Evolutionary conservation across 2,113 vertebrate genomes (phyloP).

Genomic region (Balaeniceps rex): DNA sequence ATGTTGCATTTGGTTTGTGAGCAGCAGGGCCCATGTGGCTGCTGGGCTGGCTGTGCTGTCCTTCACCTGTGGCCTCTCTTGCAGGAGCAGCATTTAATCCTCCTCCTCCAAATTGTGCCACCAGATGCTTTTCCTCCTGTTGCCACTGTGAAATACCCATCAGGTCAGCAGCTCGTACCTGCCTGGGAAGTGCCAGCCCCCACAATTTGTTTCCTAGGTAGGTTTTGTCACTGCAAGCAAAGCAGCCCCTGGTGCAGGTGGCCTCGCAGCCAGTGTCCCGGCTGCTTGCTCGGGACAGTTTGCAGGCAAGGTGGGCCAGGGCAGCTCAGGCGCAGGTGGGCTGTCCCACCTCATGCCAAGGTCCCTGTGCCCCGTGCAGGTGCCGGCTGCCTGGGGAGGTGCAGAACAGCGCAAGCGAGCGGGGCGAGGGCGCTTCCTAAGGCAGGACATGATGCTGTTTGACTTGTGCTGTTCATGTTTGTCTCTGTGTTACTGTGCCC

Average conservation of each 20-base stretch:
- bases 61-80: background rate
- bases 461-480: background rate
- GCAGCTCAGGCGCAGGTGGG: background rate
- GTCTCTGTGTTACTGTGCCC: background rate
- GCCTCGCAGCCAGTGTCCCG: background rate
- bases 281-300: background rate
- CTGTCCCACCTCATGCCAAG: background rate
- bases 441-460: background rate
- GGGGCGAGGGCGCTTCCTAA: background rate
- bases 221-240: background rate
- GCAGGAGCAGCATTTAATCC: background rate
- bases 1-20: accelerated
- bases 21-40: background rate
- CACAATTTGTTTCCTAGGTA: background rate
- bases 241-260: background rate
- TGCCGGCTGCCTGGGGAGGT: background rate
- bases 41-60: background rate
- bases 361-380: background rate
- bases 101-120: background rate
- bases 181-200: background rate
- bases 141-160: background rate
- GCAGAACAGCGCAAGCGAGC: accelerated
- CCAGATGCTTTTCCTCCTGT: background rate
- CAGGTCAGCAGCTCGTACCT: background rate
- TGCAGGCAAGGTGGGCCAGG: background rate